Percentiles rank a stretch among this genome's conserved stretches.
Evolutionary conservation across 53 echinoderm and acorn worm genomes (phyloP).

Genomic region (Actinopyga echinites): DNA sequence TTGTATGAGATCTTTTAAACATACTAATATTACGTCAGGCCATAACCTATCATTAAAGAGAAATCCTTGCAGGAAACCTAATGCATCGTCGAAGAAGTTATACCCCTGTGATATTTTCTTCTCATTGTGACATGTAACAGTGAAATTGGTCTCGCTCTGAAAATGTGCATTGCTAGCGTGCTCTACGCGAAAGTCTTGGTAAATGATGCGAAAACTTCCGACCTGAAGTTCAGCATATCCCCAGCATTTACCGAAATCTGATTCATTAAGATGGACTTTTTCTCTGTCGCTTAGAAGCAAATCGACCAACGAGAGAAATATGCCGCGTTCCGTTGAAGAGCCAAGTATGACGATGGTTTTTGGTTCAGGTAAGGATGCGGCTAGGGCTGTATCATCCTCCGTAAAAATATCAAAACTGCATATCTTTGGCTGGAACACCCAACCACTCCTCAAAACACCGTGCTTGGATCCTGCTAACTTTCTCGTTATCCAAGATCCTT

Average conservation of each 20-base stretch:
- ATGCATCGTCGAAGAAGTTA: neutral
- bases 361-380: neutral
- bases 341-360: neutral
- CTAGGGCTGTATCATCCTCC: neutral
- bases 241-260: conserved; percentile 19
- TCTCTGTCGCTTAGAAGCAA: neutral
- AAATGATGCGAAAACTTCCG: neutral
- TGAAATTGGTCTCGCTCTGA: neutral
- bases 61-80: neutral
- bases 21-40: neutral
- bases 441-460: conserved; percentile 15
- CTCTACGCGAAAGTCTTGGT: conserved; percentile 14
- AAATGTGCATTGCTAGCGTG: no score
- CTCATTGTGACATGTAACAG: neutral
- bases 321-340: conserved; percentile 18
- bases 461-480: neutral
- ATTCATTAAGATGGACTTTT: neutral
- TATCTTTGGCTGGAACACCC: neutral
- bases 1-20: neutral
- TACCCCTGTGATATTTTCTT: neutral
- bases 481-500: neutral
- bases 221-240: neutral
- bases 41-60: neutral
- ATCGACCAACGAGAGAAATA: neutral
- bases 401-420: conserved; percentile 31